phyloP scores from a whole-genome alignment of 2,113 vertebrate species.

The Dinomys branickii region DNA sequence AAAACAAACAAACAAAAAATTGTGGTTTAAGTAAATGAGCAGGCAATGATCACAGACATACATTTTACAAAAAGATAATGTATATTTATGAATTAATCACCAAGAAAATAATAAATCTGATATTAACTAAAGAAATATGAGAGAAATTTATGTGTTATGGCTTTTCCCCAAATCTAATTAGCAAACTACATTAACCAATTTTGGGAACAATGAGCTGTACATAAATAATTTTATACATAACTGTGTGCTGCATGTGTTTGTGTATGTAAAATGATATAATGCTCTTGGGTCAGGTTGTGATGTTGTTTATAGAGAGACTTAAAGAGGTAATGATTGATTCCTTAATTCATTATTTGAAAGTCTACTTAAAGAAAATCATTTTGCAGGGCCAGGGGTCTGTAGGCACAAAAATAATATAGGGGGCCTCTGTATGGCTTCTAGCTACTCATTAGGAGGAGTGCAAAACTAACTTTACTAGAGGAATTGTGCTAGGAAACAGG shows the following conservation, averaged over 20 bases:
- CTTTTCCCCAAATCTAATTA: conserved; percentile 2
- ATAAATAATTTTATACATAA: neutral
- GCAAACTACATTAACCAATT: neutral
- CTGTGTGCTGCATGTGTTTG: neutral
- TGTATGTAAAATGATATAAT: neutral
- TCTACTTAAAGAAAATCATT: neutral
- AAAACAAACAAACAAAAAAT: too few species aligned
- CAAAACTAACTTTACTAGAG: neutral
- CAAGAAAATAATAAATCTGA: neutral
- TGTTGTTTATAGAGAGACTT: neutral
- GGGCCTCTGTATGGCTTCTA: neutral
- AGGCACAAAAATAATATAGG: neutral
- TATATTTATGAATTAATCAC: neutral
- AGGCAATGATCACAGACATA: neutral
- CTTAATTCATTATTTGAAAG: neutral
- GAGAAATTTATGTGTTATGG: neutral
- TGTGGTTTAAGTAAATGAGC: neutral
- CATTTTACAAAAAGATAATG: neutral
- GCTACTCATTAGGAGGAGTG: neutral
- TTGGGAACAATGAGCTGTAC: neutral
- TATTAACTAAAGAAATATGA: neutral
- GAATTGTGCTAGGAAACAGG: neutral
- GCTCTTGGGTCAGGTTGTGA: neutral
- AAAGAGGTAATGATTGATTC: neutral
- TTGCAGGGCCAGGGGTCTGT: neutral